Percentiles rank a stretch among this genome's conserved stretches.
Evolutionary conservation across 2,113 vertebrate genomes (phyloP).

Genomic region (Synodontis membranacea): DNA sequence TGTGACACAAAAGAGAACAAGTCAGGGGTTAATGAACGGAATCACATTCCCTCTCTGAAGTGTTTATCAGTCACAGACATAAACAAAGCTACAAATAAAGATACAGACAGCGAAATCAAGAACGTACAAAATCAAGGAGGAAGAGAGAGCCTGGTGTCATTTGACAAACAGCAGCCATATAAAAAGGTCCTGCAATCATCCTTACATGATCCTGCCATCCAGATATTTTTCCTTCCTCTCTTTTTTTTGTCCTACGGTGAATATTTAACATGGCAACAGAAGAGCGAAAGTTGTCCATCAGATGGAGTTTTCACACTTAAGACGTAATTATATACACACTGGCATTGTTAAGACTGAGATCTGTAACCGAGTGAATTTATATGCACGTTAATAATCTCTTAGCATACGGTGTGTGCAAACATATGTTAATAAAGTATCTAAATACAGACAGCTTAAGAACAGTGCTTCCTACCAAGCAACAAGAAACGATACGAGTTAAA

Average conservation of each 20-base stretch:
- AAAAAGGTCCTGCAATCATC: background rate
- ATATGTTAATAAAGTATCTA: background rate
- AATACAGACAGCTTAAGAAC: background rate
- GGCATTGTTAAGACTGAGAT: background rate
- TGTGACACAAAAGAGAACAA: background rate
- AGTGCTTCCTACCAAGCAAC: background rate
- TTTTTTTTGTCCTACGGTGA: too few species aligned
- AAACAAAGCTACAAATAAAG: background rate
- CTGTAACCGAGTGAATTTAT: background rate
- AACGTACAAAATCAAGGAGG: background rate
- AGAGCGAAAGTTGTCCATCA: background rate
- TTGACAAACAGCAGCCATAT: background rate
- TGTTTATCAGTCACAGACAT: background rate
- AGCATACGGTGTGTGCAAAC: background rate
- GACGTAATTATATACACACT: conserved; percentile 7
- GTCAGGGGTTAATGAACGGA: conserved; percentile 6
- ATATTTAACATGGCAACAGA: background rate
- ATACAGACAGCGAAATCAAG: background rate
- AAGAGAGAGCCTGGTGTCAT: background rate
- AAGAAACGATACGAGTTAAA: background rate
- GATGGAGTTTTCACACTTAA: background rate
- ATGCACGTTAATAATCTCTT: background rate
- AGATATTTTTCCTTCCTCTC: too few species aligned
- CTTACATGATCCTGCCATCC: background rate
- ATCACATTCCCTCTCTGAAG: background rate